Percentiles rank a stretch among this genome's conserved stretches.
Conservation (phyloP, 2,888 invertebrate genomes). For the Mechanitis mazaeus region DNA sequence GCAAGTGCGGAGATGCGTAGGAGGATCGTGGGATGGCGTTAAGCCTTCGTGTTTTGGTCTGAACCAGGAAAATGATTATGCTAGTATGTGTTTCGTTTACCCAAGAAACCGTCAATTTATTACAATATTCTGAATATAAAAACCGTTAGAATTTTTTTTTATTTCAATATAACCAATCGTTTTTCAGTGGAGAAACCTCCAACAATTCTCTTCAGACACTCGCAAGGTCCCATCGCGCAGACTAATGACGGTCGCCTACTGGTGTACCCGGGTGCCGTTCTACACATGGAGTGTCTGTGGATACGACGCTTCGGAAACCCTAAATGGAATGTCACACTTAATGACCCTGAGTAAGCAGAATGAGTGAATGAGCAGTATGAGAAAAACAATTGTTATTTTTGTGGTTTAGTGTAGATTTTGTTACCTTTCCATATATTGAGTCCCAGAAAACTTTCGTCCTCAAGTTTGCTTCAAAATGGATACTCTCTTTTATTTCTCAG, state of each 20-base stretch:
- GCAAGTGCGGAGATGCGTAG: conserved; percentile 82
- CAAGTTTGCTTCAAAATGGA: no score
- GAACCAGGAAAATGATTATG: conserved; percentile 91
- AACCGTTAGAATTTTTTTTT: no score
- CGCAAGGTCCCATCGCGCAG: conserved; percentile 89
- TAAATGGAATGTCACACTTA: conserved; percentile 86
- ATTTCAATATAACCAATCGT: neutral
- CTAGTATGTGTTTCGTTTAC: conserved; percentile 74
- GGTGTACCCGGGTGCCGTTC: conserved; percentile 89
- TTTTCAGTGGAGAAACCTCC: conserved; percentile 88
- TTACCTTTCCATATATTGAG: no score
- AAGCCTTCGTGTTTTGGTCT: conserved; percentile 87
- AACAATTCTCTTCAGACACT: conserved; percentile 88
- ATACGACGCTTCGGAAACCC: conserved; percentile 90
- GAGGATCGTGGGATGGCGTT: conserved; percentile 88
- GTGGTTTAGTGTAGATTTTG: no score
- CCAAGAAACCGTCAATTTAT: neutral
- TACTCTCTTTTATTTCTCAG: conserved; percentile 31
- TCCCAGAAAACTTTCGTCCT: no score
- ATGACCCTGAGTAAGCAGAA: conserved; percentile 71
- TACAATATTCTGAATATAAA: no score
- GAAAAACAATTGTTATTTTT: no score
- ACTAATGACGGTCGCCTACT: conserved; percentile 90
- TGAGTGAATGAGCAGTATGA: neutral
- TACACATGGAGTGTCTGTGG: conserved; percentile 94